These are phyloP conservation scores for Drosophila hawaiiensis DNA, from an alignment of 2,888 invertebrate genomes.

Conservation along the genomic window DNA sequence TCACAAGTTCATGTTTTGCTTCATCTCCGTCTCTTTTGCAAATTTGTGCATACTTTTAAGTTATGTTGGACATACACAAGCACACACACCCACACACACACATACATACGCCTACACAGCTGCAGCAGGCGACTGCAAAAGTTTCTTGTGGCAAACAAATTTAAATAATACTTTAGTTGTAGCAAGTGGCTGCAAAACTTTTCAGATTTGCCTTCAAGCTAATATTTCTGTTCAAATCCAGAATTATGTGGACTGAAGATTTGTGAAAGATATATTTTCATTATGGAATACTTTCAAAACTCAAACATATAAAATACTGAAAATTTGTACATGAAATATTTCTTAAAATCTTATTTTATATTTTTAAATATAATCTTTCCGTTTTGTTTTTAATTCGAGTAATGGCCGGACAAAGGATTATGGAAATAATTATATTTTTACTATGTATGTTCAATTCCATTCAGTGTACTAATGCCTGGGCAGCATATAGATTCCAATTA, in stretches of 20 bases:
- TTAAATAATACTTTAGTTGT: slow-evolving; percentile 52
- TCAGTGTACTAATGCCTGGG: not conserved
- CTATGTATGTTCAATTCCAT: not conserved
- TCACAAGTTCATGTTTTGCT: slow-evolving; percentile 50
- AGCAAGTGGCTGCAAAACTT: slow-evolving; percentile 63
- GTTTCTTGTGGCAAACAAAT: slow-evolving; percentile 50
- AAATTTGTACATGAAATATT: not conserved
- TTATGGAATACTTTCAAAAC: not conserved
- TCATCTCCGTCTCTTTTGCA: slow-evolving; percentile 4
- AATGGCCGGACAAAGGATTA: not conserved
- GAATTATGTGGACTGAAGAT: slow-evolving; percentile 17
- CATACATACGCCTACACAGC: not conserved
- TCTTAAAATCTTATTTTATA: no score
- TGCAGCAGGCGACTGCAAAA: slow-evolving; percentile 37
- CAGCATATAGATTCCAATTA: not conserved
- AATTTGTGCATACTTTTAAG: slow-evolving; percentile 3
- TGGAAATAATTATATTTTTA: not conserved
- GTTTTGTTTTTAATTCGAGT: not conserved
- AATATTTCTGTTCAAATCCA: slow-evolving; percentile 48
- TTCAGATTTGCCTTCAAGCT: slow-evolving; percentile 71
- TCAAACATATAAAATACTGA: not conserved
- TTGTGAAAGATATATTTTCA: not conserved
- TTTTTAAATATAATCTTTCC: no score
- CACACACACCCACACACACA: not conserved
- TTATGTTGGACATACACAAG: slow-evolving; percentile 1